Percentiles rank a stretch among this genome's conserved stretches.
Conservation (phyloP, 2,888 invertebrate genomes). For the Tipula vernalis region DNA sequence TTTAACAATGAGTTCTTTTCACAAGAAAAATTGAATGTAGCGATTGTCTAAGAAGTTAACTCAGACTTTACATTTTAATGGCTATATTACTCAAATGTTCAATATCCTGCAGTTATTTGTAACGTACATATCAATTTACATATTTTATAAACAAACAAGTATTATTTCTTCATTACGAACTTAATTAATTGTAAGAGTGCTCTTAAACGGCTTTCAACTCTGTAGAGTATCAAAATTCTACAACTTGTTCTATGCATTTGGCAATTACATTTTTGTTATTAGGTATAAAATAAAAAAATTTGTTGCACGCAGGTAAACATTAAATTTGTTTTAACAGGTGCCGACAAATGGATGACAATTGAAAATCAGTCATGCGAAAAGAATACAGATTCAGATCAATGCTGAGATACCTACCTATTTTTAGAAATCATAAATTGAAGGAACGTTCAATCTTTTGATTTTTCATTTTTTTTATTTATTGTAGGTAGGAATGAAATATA, state of each 20-base stretch:
- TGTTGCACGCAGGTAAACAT: background rate
- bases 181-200: no score
- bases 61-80: no score
- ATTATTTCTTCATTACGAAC: no score
- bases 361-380: background rate
- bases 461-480: background rate
- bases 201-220: no score
- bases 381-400: background rate
- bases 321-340: background rate
- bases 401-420: background rate
- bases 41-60: no score
- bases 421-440: background rate
- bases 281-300: background rate
- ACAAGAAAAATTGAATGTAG: no score
- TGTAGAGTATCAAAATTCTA: no score
- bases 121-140: no score
- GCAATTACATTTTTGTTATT: background rate
- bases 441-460: background rate
- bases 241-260: background rate
- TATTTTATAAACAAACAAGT: no score
- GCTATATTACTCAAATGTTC: no score
- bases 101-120: no score
- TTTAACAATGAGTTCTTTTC: no score
- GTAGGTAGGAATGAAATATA: background rate
- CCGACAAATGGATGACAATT: background rate